A percentile compares a stretch with the other conserved stretches of the same genome.
Conservation (phyloP, 1,140 invertebrate species). For the Trachelipus rathkii region DNA sequence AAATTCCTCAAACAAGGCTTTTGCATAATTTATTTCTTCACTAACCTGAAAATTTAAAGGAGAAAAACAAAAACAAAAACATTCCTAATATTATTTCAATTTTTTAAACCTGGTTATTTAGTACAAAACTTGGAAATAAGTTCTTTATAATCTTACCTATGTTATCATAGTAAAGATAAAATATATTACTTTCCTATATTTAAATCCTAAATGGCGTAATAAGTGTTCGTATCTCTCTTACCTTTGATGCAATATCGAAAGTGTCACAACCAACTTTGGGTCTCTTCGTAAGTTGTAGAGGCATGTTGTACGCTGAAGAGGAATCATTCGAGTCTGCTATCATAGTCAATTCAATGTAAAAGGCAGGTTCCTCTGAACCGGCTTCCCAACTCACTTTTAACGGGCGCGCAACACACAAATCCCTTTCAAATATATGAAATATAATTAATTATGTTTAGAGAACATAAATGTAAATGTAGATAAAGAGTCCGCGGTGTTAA, state of each 20-base stretch:
- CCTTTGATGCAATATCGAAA: slow-evolving; percentile 70
- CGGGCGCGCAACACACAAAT: not conserved
- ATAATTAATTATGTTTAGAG: no score
- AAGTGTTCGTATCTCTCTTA: slow-evolving; percentile 51
- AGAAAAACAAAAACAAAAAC: not conserved
- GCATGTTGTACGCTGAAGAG: slow-evolving; percentile 5
- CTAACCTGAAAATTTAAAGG: not conserved
- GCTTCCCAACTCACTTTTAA: not conserved
- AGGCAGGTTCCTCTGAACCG: not conserved
- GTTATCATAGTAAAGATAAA: no score
- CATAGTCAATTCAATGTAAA: slow-evolving; percentile 69
- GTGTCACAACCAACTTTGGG: slow-evolving; percentile 79
- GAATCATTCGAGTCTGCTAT: slow-evolving; percentile 53
- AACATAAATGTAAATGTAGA: no score
- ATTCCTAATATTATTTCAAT: no score
- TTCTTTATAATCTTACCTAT: no score
- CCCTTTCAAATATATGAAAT: not conserved
- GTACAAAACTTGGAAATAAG: no score
- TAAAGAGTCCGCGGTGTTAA: no score
- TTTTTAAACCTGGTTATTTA: no score
- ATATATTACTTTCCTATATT: no score
- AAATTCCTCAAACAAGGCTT: not conserved
- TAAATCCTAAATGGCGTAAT: no score
- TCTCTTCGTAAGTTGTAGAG: slow-evolving; percentile 50
- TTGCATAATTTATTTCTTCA: not conserved